phyloP scores from a whole-genome alignment of 2,888 invertebrate genomes.

The Drosophila atripex region DNA sequence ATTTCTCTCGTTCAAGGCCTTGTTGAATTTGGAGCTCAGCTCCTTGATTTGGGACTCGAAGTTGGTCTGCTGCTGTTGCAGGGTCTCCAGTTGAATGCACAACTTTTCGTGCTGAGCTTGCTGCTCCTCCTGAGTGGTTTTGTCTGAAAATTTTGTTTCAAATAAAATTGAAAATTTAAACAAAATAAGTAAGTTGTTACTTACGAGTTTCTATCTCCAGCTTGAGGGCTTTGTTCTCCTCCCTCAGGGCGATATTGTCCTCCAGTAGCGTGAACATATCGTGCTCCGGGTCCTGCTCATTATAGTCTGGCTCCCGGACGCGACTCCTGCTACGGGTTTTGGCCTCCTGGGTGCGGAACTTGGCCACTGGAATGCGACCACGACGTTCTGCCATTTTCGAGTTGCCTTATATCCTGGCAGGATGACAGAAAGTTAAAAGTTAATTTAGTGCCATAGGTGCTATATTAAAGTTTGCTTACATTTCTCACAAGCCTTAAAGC shows the following conservation, averaged over 20 bases:
- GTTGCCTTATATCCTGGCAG: conserved; percentile 11
- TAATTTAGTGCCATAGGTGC: neutral
- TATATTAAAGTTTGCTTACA: conserved; percentile 55
- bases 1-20: conserved; percentile 78
- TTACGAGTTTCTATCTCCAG: conserved; percentile 82
- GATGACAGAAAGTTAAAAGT: neutral
- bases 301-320: conserved; percentile 82
- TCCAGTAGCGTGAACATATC: conserved; percentile 83
- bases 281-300: conserved; percentile 83
- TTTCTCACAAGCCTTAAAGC: conserved; percentile 50
- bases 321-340: conserved; percentile 83
- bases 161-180: too few species aligned
- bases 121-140: conserved; percentile 77
- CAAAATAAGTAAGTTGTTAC: conserved; percentile 22
- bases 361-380: conserved; percentile 83
- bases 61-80: conserved; percentile 69
- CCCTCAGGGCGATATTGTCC: conserved; percentile 83
- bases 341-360: conserved; percentile 82
- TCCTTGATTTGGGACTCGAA: conserved; percentile 79
- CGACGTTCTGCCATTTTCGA: conserved; percentile 80
- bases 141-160: conserved; percentile 60
- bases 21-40: conserved; percentile 71
- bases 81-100: conserved; percentile 66
- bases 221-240: conserved; percentile 82
- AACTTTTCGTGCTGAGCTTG: conserved; percentile 78